Percentiles rank a stretch among this genome's conserved stretches.
phyloP scores from a whole-genome alignment of 2,113 vertebrate genomes.

The Taxidea taxus region DNA sequence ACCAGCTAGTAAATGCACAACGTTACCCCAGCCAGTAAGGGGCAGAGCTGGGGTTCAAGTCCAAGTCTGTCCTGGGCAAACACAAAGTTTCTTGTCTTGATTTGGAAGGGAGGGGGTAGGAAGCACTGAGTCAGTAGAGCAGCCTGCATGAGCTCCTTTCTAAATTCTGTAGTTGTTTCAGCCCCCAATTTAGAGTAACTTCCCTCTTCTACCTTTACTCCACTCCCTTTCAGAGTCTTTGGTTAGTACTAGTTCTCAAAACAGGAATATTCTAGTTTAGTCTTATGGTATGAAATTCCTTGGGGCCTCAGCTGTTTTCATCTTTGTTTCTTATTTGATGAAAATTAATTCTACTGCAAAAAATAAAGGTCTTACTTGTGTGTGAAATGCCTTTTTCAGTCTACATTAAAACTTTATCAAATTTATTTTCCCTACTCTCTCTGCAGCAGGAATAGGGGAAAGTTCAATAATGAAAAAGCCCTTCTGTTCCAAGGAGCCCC shows the following conservation, averaged over 20 bases:
- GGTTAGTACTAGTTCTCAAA: conserved; percentile 8
- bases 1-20: neutral
- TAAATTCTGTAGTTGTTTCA: neutral
- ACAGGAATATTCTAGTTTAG: neutral
- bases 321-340: conserved; percentile 32
- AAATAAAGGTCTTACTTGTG: conserved; percentile 15
- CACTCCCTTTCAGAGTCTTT: neutral
- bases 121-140: neutral
- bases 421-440: neutral
- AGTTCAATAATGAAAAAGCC: neutral
- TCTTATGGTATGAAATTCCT: neutral
- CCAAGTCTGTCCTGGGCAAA: neutral
- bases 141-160: neutral
- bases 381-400: neutral
- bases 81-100: neutral
- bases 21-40: neutral
- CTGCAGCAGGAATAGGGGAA: neutral
- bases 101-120: neutral
- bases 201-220: neutral
- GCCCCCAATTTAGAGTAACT: neutral
- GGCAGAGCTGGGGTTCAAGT: neutral
- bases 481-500: neutral
- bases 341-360: conserved; percentile 45
- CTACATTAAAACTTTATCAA: neutral
- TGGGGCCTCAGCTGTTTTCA: neutral